phyloP scores from a whole-genome alignment of 2,113 vertebrate genomes.

The Numenius arquata region DNA sequence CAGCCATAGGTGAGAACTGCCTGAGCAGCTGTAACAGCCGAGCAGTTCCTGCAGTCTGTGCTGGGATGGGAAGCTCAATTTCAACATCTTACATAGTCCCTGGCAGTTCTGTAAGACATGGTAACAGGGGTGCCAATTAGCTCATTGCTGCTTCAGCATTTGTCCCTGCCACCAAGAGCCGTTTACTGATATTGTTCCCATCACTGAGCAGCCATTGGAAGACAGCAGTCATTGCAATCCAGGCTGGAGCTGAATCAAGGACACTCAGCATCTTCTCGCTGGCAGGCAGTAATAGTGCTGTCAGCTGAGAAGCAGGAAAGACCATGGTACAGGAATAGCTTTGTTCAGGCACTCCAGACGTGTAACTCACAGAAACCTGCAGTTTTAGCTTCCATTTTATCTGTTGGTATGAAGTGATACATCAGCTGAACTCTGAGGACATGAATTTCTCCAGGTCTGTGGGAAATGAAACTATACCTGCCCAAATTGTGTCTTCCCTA shows the following conservation, averaged over 20 bases:
- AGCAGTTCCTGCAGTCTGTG: not conserved
- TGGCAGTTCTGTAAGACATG: not conserved
- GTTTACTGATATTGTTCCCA: not conserved
- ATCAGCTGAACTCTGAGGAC: not conserved
- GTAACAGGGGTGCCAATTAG: not conserved
- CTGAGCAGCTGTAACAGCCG: not conserved
- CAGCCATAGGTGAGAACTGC: not conserved
- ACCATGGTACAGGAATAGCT: not conserved
- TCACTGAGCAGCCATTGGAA: not conserved
- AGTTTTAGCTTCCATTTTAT: not conserved
- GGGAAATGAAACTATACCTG: not conserved
- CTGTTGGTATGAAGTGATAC: not conserved
- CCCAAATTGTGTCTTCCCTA: not conserved
- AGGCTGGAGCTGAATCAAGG: not conserved
- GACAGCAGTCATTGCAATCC: not conserved
- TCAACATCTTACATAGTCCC: not conserved
- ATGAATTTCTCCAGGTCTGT: not conserved
- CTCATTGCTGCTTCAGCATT: not conserved
- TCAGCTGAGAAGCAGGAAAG: not conserved
- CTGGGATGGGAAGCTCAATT: not conserved
- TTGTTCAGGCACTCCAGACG: not conserved
- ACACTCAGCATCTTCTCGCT: not conserved
- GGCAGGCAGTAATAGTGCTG: not conserved
- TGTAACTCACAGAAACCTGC: not conserved
- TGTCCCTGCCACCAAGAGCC: not conserved